Percentiles rank a stretch among this genome's conserved stretches.
Evolutionary conservation across 2,888 invertebrate species (phyloP).

Genomic region (Tipula helvola): DNA sequence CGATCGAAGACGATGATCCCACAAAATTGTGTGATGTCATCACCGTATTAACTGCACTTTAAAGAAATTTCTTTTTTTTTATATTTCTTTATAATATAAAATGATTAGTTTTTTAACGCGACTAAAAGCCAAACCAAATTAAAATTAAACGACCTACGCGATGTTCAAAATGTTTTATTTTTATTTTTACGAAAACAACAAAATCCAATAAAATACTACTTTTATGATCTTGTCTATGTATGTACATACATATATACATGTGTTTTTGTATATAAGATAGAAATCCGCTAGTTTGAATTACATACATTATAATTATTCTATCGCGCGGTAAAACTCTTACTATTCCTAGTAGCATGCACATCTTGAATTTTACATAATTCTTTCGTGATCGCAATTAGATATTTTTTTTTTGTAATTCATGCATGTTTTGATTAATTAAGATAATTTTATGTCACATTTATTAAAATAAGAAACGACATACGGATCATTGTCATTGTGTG

Average conservation of each 20-base stretch:
- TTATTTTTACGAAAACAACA: not conserved
- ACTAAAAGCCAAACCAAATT: not conserved
- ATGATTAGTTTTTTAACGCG: not conserved
- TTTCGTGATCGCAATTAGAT: not conserved
- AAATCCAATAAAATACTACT: not conserved
- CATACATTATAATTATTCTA: not conserved
- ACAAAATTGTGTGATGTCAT: not conserved
- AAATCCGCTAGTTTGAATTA: not conserved
- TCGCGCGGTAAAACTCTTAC: not conserved
- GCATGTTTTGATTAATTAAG: not conserved
- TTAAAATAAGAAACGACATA: not conserved
- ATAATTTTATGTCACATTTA: not conserved
- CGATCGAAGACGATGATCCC: not conserved
- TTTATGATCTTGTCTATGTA: not conserved
- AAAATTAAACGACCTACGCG: constrained; percentile 4
- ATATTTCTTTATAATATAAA: not conserved
- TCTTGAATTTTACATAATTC: not conserved
- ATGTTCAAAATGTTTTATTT: not conserved
- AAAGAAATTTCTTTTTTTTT: not conserved
- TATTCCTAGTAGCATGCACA: not conserved
- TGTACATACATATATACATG: not conserved
- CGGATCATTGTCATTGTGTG: not conserved
- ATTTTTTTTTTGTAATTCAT: not conserved
- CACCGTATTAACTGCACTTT: not conserved
- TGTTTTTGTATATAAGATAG: not conserved